Conservation (phyloP, 2,797 vertebrate species). For the Mus caroli region DNA sequence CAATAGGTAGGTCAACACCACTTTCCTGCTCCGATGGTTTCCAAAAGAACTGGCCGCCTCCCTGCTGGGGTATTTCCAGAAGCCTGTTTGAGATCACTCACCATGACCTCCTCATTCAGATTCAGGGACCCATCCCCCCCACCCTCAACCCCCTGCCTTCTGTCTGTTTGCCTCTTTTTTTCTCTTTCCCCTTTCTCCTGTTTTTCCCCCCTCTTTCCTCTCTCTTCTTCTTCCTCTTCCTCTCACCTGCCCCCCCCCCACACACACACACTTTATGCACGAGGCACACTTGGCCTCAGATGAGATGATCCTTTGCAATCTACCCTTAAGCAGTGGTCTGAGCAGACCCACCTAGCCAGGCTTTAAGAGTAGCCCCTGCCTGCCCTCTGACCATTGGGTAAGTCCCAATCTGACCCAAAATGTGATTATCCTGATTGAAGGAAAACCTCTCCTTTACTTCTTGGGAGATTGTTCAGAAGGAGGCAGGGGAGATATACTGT, state of each 20-base stretch:
- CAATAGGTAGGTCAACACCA: constrained; percentile 84
- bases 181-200: not conserved
- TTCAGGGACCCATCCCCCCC: not conserved
- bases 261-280: not conserved
- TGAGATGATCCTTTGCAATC: rapidly evolving
- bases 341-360: not conserved
- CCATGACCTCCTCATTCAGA: constrained; percentile 72
- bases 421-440: constrained; percentile 1
- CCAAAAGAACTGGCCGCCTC: constrained; percentile 84
- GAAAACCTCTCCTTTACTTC: constrained; percentile 32
- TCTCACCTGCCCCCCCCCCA: too few species aligned
- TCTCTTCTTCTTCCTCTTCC: not conserved
- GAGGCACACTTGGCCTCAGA: not conserved
- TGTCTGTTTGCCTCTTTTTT: not conserved
- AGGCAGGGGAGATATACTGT: not conserved
- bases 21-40: constrained; percentile 87
- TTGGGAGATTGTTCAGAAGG: not conserved
- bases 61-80: constrained; percentile 86
- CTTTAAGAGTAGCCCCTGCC: not conserved
- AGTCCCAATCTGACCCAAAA: not conserved
- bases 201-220: not conserved
- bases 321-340: not conserved
- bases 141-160: not conserved
- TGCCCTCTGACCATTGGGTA: not conserved
- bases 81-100: constrained; percentile 85